phyloP scores from a whole-genome alignment of 2,113 vertebrate species.

The Hippocampus zosterae region DNA sequence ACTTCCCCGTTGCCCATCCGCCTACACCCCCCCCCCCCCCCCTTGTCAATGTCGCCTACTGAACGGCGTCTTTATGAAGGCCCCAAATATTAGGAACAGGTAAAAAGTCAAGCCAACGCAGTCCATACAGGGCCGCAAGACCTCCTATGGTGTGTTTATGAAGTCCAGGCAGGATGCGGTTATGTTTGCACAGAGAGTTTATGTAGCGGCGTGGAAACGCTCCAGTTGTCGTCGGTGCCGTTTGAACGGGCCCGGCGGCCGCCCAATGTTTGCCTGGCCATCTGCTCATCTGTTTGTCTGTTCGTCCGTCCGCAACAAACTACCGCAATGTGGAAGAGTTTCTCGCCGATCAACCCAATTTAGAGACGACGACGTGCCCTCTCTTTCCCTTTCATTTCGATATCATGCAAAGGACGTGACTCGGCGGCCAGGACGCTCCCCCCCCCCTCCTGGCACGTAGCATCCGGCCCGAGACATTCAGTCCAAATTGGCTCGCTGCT shows the following conservation, averaged over 20 bases:
- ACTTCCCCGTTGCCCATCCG: conserved; percentile 3
- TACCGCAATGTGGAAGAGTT: conserved; percentile 22
- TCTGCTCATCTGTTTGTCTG: conserved; percentile 42
- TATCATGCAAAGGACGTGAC: neutral
- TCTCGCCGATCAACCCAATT: neutral
- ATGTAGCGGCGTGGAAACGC: conserved; percentile 33
- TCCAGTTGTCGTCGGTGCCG: conserved; percentile 22
- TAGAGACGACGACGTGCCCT: too few relatives aligned
- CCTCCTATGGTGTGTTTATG: conserved; percentile 14
- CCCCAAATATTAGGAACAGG: neutral
- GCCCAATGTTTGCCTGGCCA: conserved; percentile 35
- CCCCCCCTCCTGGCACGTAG: neutral
- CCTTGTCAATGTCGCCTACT: conserved; percentile 57
- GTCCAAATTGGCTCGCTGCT: neutral
- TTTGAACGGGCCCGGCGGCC: conserved; percentile 27
- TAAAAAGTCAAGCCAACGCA: neutral
- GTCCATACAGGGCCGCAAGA: neutral
- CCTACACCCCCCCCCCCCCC: too few relatives aligned
- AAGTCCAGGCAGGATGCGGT: conserved; percentile 12
- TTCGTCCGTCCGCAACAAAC: conserved; percentile 23
- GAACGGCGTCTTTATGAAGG: conserved; percentile 58
- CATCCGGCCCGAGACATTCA: neutral
- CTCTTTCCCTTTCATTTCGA: neutral
- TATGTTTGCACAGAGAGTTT: conserved; percentile 13
- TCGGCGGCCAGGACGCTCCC: neutral